Conservation (phyloP, 2,888 invertebrate genomes). For the Monochamus alternatus region DNA sequence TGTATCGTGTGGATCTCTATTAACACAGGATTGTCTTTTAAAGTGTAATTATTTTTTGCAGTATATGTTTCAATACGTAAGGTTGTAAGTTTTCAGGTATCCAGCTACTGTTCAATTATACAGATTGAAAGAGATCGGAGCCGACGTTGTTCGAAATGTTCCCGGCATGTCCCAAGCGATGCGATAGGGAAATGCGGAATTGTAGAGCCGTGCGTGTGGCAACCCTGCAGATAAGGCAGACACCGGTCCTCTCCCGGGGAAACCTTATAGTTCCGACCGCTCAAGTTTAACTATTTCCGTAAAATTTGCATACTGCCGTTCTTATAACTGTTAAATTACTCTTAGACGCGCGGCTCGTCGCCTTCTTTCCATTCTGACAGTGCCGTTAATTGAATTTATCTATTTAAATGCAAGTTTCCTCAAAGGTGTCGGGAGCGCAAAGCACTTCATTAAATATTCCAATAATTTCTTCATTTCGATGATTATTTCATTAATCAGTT, state of each 20-base stretch:
- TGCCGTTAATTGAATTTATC: background rate
- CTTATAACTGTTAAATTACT: slow-evolving; percentile 25
- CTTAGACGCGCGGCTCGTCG: background rate
- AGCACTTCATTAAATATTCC: too few species aligned
- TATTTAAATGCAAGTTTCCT: too few species aligned
- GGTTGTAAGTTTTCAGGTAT: background rate
- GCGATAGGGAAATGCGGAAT: slow-evolving; percentile 62
- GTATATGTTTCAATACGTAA: background rate
- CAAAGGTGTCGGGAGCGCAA: too few species aligned
- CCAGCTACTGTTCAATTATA: background rate
- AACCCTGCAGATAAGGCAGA: slow-evolving; percentile 61
- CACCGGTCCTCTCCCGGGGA: slow-evolving; percentile 58
- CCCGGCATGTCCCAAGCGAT: slow-evolving; percentile 58
- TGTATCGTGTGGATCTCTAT: too few species aligned
- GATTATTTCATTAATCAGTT: too few species aligned
- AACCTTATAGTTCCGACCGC: slow-evolving; percentile 59
- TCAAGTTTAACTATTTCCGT: slow-evolving; percentile 43
- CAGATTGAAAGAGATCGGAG: slow-evolving; percentile 1
- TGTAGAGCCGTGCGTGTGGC: slow-evolving; percentile 61
- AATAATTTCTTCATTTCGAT: too few species aligned
- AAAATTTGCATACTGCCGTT: slow-evolving; percentile 39
- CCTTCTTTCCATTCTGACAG: background rate
- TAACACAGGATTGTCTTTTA: too few species aligned
- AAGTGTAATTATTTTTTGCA: too few species aligned
- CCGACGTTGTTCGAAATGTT: slow-evolving; percentile 12